These are phyloP conservation scores for Danio tinwini DNA, from an alignment of 2,797 vertebrate genomes.

Conservation along the genomic window DNA sequence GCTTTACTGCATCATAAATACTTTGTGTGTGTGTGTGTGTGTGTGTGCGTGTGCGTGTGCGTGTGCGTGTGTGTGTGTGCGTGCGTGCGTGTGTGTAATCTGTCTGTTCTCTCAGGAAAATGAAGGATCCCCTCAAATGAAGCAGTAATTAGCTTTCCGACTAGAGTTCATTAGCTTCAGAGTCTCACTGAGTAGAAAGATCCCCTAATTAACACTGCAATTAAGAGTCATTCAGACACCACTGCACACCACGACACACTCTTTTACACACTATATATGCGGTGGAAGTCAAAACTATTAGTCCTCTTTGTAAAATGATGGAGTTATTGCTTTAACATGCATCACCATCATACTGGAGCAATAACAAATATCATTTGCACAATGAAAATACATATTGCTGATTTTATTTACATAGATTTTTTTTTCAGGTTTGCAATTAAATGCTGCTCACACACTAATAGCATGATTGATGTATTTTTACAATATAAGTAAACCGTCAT, in stretches of 20 bases:
- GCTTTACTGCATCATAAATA: constrained; percentile 16
- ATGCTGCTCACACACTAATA: no score
- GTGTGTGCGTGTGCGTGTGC: background rate
- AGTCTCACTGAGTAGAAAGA: constrained; percentile 1
- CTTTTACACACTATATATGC: background rate
- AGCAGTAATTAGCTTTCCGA: constrained; percentile 33
- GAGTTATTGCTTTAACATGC: background rate
- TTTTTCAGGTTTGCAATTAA: no score
- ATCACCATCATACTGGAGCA: no score
- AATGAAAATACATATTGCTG: no score
- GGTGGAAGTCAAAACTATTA: no score
- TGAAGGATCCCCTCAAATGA: constrained; percentile 28
- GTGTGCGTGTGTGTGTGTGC: background rate
- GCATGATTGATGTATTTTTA: no score
- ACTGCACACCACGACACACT: background rate
- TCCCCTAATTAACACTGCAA: constrained; percentile 22
- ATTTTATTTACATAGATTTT: no score
- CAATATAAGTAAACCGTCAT: no score
- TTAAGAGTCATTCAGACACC: constrained; percentile 19
- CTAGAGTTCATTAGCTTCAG: constrained; percentile 30
- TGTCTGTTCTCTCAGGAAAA: constrained; percentile 18
- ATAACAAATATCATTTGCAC: no score
- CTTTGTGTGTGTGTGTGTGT: background rate
- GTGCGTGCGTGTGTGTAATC: background rate
- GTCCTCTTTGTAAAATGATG: background rate